Evolutionary conservation across 2,113 vertebrate genomes (phyloP).

Genomic region (Noturus placidus): DNA sequence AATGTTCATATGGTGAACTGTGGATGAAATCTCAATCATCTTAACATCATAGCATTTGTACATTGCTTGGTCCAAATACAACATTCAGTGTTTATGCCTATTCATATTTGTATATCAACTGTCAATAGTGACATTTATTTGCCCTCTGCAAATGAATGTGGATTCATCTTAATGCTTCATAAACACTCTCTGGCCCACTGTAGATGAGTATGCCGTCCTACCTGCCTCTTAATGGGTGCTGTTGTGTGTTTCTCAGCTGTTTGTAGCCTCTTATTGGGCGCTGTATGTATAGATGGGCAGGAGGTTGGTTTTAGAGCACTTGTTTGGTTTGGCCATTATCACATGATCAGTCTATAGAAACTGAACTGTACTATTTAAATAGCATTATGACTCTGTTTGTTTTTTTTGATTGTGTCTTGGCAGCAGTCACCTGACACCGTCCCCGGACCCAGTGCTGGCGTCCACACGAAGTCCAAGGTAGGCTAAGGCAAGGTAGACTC

Average conservation of each 20-base stretch:
- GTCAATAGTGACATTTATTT: not conserved
- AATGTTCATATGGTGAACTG: not conserved
- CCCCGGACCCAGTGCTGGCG: constrained; percentile 69
- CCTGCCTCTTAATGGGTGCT: not conserved
- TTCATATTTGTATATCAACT: not conserved
- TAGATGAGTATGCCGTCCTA: not conserved
- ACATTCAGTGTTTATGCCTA: not conserved
- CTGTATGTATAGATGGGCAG: not conserved
- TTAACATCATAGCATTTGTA: not conserved
- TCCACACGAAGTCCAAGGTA: constrained; percentile 70
- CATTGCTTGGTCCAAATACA: not conserved
- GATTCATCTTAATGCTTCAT: not conserved
- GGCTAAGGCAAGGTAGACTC: too few relatives aligned
- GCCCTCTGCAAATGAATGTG: not conserved
- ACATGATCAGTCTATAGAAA: not conserved
- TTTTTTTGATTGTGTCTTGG: constrained; percentile 63
- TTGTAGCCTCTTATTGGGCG: not conserved
- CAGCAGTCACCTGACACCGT: constrained; percentile 79
- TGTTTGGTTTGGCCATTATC: constrained; percentile 38
- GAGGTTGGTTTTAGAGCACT: not conserved
- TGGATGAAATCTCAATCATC: not conserved
- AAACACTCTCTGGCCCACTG: not conserved
- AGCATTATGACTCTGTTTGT: constrained; percentile 53
- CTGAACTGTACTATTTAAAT: constrained; percentile 34
- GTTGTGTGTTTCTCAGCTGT: not conserved